Evolutionary conservation across 2,797 vertebrate genomes (phyloP).

Genomic region (Thripadectes ignobilis): DNA sequence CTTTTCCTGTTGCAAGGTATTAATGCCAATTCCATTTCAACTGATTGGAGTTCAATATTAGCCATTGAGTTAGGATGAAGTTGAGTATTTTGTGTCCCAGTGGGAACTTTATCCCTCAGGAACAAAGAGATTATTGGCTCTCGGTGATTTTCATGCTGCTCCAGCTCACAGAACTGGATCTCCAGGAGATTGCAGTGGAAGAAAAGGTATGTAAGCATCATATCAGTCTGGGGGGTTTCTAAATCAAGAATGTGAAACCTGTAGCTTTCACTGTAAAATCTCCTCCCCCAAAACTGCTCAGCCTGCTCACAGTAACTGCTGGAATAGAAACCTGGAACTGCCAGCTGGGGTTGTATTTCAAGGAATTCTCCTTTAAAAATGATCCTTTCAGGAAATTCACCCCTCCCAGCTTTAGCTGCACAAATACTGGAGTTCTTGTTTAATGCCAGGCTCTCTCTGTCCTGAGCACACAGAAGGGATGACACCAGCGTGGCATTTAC

Average conservation of each 20-base stretch:
- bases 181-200: slow-evolving; percentile 81
- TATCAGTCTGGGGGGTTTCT: neutral
- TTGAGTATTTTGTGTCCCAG: neutral
- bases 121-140: slow-evolving; percentile 82
- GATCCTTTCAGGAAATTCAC: neutral
- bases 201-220: slow-evolving; percentile 84
- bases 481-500: neutral
- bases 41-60: accelerated
- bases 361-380: neutral
- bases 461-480: neutral
- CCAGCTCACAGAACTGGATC: slow-evolving; percentile 85
- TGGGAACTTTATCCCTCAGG: slow-evolving; percentile 69
- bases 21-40: neutral
- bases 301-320: neutral
- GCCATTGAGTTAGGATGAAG: neutral
- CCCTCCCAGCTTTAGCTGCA: neutral
- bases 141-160: slow-evolving; percentile 85
- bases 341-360: neutral
- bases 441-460: neutral
- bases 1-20: neutral
- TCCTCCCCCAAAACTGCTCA: neutral
- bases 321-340: neutral
- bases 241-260: neutral
- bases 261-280: neutral
- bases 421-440: neutral